Evolutionary conservation across 2,113 vertebrate species (phyloP).

Genomic region (Mungos mungo): DNA sequence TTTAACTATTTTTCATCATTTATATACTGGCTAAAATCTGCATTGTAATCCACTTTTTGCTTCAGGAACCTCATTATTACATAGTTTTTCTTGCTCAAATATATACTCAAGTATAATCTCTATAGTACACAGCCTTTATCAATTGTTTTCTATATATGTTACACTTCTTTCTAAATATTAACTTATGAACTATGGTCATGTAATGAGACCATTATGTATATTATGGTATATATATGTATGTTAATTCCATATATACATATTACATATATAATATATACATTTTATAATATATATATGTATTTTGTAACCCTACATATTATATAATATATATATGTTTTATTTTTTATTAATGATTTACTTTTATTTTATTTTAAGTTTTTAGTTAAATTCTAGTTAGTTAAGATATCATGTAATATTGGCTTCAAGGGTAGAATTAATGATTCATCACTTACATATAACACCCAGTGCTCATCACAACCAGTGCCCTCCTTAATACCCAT

Average conservation of each 20-base stretch:
- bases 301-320: background rate
- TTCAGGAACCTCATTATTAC: background rate
- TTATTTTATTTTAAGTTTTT: too few species aligned
- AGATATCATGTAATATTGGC: too few species aligned
- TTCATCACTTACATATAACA: too few species aligned
- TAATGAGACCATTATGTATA: background rate
- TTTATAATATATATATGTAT: background rate
- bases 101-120: background rate
- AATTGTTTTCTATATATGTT: background rate
- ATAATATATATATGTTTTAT: background rate
- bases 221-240: too few species aligned
- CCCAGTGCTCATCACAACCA: too few species aligned
- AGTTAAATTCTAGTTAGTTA: too few species aligned
- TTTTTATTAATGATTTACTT: too few species aligned
- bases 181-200: background rate
- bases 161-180: background rate
- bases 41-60: too few species aligned
- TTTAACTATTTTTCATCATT: background rate
- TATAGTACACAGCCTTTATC: background rate
- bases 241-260: too few species aligned
- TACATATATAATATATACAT: background rate
- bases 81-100: background rate
- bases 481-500: too few species aligned
- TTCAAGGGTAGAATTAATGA: too few species aligned
- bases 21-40: background rate